Conservation (phyloP, 2,113 vertebrate genomes). For the Lagopus muta region DNA sequence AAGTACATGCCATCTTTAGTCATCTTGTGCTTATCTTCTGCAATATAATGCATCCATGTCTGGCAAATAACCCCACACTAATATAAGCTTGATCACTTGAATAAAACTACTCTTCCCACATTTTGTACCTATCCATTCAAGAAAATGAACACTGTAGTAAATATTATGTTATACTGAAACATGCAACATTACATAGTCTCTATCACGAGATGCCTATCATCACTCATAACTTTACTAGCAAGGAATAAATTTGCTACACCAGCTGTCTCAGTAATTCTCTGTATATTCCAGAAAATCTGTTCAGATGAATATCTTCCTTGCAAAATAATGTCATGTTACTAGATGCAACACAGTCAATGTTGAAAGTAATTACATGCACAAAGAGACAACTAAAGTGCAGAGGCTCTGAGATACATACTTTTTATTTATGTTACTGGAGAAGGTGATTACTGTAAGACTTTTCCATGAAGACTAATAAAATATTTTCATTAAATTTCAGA, state of each 20-base stretch:
- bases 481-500: slow-evolving; percentile 67
- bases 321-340: slow-evolving; percentile 1
- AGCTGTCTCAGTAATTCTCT: background rate
- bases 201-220: background rate
- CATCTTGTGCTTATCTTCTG: background rate
- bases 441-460: slow-evolving; percentile 53
- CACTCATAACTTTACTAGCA: background rate
- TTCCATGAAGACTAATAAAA: slow-evolving; percentile 50
- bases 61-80: background rate
- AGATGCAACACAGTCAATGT: background rate
- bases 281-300: background rate
- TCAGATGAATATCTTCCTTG: background rate
- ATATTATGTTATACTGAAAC: slow-evolving; percentile 34
- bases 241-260: background rate
- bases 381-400: slow-evolving; percentile 53
- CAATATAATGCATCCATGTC: background rate
- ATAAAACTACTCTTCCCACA: slow-evolving; percentile 1
- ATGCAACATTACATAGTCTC: background rate
- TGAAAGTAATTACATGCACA: slow-evolving; percentile 55
- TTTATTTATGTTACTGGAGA: slow-evolving; percentile 65
- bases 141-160: slow-evolving; percentile 1
- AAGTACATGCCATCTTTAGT: background rate
- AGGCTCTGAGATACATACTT: slow-evolving; percentile 51
- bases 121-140: slow-evolving; percentile 3
- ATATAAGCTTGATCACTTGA: background rate